These are phyloP conservation scores for Spodoptera picta DNA, from an alignment of 2,888 invertebrate genomes.

Conservation along the genomic window DNA sequence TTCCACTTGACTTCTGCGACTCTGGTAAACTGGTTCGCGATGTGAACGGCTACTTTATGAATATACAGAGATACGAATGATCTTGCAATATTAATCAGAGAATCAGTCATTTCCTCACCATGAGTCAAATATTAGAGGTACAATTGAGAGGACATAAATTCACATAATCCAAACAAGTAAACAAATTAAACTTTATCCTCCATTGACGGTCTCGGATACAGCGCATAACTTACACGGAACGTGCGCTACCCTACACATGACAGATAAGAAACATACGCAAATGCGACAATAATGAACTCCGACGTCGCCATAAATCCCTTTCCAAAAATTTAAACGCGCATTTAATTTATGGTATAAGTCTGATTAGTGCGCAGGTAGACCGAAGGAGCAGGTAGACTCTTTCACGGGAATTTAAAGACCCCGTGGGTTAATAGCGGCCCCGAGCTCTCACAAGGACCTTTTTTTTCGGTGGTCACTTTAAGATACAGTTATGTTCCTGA, in stretches of 20 bases:
- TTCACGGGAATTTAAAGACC: conserved; percentile 74
- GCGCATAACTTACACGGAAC: conserved; percentile 26
- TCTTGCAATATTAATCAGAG: conserved; percentile 8
- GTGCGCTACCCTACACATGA: conserved; percentile 49
- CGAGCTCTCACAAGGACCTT: conserved; percentile 57
- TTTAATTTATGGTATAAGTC: conserved; percentile 81
- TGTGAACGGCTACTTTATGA: conserved; percentile 12
- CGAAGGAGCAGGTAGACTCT: conserved; percentile 75
- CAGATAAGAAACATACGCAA: conserved; percentile 66
- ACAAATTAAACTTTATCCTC: conserved; percentile 5
- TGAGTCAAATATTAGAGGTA: conserved; percentile 11
- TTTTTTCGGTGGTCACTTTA: conserved; percentile 80
- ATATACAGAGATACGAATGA: too few species aligned
- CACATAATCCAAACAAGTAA: conserved; percentile 50
- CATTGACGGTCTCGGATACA: conserved; percentile 26
- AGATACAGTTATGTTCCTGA: conserved; percentile 76
- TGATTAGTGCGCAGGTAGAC: conserved; percentile 81
- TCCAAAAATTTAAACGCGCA: conserved; percentile 67
- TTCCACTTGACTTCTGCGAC: conserved; percentile 62
- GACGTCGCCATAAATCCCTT: conserved; percentile 73
- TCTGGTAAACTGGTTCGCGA: conserved; percentile 59
- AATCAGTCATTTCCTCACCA: conserved; percentile 3
- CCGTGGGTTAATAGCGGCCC: conserved; percentile 56
- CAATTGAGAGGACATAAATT: conserved; percentile 9
- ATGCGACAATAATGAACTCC: conserved; percentile 79